phyloP scores from a whole-genome alignment of 2,113 vertebrate species.

The Antechinus flavipes region DNA sequence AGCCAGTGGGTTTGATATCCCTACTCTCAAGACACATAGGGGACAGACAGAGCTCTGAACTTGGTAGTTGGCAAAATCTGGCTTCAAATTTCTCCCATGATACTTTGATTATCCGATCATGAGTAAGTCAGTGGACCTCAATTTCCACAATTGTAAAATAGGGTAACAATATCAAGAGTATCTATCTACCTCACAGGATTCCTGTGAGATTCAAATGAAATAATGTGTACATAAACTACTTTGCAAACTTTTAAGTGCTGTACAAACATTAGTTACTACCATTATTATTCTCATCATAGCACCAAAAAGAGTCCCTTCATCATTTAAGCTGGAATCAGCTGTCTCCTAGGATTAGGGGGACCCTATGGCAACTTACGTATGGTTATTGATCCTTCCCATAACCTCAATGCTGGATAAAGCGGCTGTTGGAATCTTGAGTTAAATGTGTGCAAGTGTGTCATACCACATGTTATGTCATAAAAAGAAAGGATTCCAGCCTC shows the following conservation, averaged over 20 bases:
- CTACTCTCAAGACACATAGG: not conserved
- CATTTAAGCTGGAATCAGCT: not conserved
- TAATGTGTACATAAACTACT: not conserved
- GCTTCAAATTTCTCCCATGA: not conserved
- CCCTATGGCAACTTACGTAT: constrained; percentile 79
- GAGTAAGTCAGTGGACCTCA: not conserved
- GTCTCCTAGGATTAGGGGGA: not conserved
- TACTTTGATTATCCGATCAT: not conserved
- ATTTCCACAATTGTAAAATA: not conserved
- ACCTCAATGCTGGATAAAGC: constrained; percentile 82
- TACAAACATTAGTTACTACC: not conserved
- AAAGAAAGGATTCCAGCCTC: constrained; percentile 86
- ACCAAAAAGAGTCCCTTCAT: not conserved
- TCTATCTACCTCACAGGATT: not conserved
- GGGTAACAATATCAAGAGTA: not conserved
- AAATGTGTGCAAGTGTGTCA: constrained; percentile 85
- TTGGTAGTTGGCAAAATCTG: not conserved
- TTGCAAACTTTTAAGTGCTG: not conserved
- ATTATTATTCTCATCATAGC: not conserved
- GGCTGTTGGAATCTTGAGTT: constrained; percentile 83
- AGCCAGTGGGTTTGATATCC: not conserved
- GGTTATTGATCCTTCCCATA: constrained; percentile 85
- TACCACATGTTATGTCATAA: constrained; percentile 79
- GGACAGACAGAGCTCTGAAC: not conserved
- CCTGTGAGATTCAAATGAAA: not conserved